These are phyloP conservation scores for Melanostoma scalare DNA, from an alignment of 2,888 invertebrate species.

Conservation along the genomic window DNA sequence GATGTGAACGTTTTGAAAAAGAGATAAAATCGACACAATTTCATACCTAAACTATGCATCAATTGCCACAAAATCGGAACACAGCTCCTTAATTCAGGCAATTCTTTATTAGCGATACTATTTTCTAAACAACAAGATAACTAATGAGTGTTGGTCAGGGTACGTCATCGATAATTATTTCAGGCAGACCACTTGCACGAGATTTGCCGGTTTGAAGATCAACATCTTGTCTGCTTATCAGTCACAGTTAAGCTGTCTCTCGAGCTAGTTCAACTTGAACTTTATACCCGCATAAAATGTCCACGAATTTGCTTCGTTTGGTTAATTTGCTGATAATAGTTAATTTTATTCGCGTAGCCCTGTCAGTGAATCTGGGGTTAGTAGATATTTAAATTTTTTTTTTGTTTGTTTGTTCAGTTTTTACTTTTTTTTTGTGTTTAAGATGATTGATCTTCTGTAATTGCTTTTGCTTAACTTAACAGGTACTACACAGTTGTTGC, in stretches of 20 bases:
- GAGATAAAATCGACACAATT: too few relatives aligned
- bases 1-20: too few relatives aligned
- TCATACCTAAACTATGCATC: too few relatives aligned
- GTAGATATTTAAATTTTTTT: not conserved
- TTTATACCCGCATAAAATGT: slow-evolving; percentile 3
- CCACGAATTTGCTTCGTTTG: not conserved
- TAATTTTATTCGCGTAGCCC: not conserved
- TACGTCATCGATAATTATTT: slow-evolving; percentile 7
- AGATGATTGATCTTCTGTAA: too few relatives aligned
- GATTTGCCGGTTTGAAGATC: not conserved
- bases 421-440: not conserved
- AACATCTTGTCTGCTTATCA: slow-evolving; percentile 10
- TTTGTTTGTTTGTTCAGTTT: not conserved
- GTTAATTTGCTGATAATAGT: slow-evolving; percentile 4
- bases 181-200: not conserved
- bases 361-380: not conserved
- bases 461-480: not conserved
- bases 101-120: too few relatives aligned
- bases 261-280: not conserved
- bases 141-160: too few relatives aligned
- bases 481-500: slow-evolving; percentile 48
- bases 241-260: slow-evolving; percentile 17
- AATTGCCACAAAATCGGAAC: too few relatives aligned
- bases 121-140: too few relatives aligned
- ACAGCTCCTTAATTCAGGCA: too few relatives aligned